Evolutionary conservation across 2,888 invertebrate genomes (phyloP).

Genomic region (Merodon equestris): DNA sequence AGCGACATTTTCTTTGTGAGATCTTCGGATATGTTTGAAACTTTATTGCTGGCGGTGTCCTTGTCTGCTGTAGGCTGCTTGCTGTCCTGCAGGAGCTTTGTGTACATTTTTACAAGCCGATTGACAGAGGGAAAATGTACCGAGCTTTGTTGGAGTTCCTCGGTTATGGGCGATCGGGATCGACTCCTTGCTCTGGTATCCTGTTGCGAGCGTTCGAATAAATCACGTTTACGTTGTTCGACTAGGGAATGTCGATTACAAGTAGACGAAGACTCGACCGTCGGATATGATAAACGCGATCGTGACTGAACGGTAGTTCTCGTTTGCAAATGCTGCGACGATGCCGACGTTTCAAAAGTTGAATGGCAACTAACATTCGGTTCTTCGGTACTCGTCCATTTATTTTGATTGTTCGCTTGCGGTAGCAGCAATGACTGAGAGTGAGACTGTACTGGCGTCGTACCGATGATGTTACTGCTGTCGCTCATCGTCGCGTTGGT

Average conservation of each 20-base stretch:
- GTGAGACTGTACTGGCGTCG: constrained; percentile 34
- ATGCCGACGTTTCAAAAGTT: constrained; percentile 69
- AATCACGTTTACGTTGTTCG: constrained; percentile 55
- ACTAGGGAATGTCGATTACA: constrained; percentile 24
- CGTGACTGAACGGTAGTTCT: too few relatives aligned
- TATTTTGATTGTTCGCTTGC: constrained; percentile 68
- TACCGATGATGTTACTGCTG: constrained; percentile 1
- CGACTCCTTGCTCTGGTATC: constrained; percentile 61
- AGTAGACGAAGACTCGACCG: constrained; percentile 16
- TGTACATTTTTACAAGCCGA: constrained; percentile 70
- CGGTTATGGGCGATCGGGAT: constrained; percentile 30
- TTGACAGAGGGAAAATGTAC: constrained; percentile 69
- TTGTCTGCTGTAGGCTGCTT: constrained; percentile 46
- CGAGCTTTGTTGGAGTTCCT: constrained; percentile 24
- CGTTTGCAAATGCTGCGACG: constrained; percentile 46
- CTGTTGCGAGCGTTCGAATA: constrained; percentile 49
- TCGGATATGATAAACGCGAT: constrained; percentile 27
- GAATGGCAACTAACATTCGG: constrained; percentile 70
- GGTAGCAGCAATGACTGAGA: constrained; percentile 30
- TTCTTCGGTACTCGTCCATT: constrained; percentile 63
- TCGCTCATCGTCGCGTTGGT: background rate
- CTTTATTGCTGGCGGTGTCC: constrained; percentile 27
- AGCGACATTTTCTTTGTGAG: constrained; percentile 46
- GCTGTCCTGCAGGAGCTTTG: constrained; percentile 67
- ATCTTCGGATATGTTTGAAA: constrained; percentile 54